Conservation (phyloP, 2,888 invertebrate genomes). For the Piscicola geometra region DNA sequence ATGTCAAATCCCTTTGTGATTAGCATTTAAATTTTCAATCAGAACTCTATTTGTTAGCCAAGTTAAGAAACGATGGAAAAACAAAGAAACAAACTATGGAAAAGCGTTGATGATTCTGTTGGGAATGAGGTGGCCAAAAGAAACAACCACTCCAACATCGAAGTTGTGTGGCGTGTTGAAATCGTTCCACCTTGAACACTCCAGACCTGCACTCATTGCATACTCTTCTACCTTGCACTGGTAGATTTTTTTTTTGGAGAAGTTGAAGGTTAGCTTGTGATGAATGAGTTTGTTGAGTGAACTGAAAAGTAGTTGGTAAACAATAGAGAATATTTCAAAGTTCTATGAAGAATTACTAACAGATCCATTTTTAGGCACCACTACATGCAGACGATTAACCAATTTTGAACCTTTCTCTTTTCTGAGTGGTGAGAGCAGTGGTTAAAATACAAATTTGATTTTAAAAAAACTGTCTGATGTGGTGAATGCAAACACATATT, state of each 20-base stretch:
- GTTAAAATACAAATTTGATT: too few species aligned
- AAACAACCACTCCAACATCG: slow-evolving; percentile 83
- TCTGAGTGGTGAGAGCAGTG: background rate
- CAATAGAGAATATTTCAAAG: too few species aligned
- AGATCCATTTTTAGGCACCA: slow-evolving; percentile 20
- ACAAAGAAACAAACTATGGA: slow-evolving; percentile 56
- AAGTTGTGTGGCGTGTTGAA: slow-evolving; percentile 58
- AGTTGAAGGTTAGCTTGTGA: too few species aligned
- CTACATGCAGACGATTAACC: slow-evolving; percentile 32
- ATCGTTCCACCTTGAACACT: slow-evolving; percentile 64
- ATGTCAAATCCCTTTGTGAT: too few species aligned
- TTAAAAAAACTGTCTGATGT: too few species aligned
- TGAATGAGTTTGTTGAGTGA: too few species aligned
- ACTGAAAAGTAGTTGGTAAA: too few species aligned
- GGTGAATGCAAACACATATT: background rate
- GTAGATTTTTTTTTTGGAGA: background rate
- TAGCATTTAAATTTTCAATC: too few species aligned
- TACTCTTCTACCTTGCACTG: slow-evolving; percentile 64
- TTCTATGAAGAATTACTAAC: background rate
- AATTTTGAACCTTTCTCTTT: slow-evolving; percentile 11
- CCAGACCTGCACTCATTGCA: slow-evolving; percentile 64
- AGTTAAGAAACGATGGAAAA: background rate
- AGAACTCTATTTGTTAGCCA: too few species aligned
- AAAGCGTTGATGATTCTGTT: slow-evolving; percentile 69
- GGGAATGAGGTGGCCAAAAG: slow-evolving; percentile 87